phyloP scores from a whole-genome alignment of 1,140 invertebrate genomes.

The Coboldia fuscipes region DNA sequence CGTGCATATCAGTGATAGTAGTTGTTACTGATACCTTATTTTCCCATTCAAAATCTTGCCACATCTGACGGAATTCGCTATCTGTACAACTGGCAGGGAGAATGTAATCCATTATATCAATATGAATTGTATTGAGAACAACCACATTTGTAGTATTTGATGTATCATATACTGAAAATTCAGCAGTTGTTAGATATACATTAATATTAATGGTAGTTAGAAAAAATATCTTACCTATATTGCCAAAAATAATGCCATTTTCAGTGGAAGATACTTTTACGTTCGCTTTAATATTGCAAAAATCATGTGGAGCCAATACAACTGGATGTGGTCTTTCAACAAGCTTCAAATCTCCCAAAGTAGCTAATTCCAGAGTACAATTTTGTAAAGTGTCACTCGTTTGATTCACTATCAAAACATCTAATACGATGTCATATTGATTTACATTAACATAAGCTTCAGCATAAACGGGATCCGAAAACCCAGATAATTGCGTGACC shows the following conservation, averaged over 20 bases:
- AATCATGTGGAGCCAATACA: slow-evolving; percentile 89
- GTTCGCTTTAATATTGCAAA: slow-evolving; percentile 94
- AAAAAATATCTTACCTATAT: slow-evolving; percentile 52
- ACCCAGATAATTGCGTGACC: slow-evolving; percentile 98
- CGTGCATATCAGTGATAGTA: slow-evolving; percentile 74
- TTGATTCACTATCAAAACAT: slow-evolving; percentile 95
- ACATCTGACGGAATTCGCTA: slow-evolving; percentile 94
- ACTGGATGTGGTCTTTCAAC: slow-evolving; percentile 94
- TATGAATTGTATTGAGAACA: slow-evolving; percentile 96
- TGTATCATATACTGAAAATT: slow-evolving; percentile 69
- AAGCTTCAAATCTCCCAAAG: slow-evolving; percentile 89
- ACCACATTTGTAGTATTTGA: slow-evolving; percentile 89
- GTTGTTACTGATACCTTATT: slow-evolving; percentile 98
- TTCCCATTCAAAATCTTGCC: slow-evolving; percentile 99
- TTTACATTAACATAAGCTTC: slow-evolving; percentile 99
- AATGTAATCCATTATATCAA: slow-evolving; percentile 99
- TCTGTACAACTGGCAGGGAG: slow-evolving; percentile 91
- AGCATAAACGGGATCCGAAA: slow-evolving; percentile 97
- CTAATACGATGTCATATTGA: slow-evolving; percentile 96
- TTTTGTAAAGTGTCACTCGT: slow-evolving; percentile 95
- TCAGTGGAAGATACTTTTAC: slow-evolving; percentile 92
- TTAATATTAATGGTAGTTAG: not conserved
- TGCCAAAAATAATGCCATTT: slow-evolving; percentile 99
- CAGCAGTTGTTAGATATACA: not conserved
- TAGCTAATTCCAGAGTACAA: slow-evolving; percentile 92